These are phyloP conservation scores for Promerops cafer DNA, from an alignment of 2,113 vertebrate species.

Conservation along the genomic window DNA sequence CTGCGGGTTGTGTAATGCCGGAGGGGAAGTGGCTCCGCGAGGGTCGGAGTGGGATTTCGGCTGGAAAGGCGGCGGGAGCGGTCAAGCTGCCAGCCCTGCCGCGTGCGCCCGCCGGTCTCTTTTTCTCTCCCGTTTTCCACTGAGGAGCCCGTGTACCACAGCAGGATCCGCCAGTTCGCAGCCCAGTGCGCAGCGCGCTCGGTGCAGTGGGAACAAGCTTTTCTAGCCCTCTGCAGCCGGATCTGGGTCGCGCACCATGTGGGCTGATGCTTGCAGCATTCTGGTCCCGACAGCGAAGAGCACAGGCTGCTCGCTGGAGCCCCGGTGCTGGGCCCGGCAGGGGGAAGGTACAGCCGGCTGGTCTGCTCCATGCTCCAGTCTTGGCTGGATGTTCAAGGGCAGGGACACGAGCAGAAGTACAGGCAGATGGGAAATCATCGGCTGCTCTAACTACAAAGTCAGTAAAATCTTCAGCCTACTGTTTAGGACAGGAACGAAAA, in stretches of 20 bases:
- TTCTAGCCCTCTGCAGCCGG: background rate
- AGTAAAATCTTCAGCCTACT: background rate
- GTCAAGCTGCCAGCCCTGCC: background rate
- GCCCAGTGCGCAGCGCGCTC: background rate
- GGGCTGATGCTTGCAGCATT: background rate
- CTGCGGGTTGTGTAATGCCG: background rate
- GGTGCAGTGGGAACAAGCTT: fast-evolving
- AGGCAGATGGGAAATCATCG: background rate
- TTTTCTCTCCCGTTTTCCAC: background rate
- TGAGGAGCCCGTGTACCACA: background rate
- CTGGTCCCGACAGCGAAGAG: background rate
- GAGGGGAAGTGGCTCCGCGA: background rate
- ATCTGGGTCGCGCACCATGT: background rate
- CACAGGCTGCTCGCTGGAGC: background rate
- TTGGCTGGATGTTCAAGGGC: background rate
- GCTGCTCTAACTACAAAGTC: background rate
- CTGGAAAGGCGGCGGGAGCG: background rate
- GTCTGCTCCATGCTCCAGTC: background rate
- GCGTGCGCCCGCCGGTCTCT: background rate
- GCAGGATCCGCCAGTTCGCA: background rate
- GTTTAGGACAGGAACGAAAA: background rate
- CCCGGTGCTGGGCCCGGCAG: background rate
- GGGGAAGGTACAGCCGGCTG: background rate
- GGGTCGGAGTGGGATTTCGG: background rate
- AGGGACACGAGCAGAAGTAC: background rate